Conservation (phyloP, 2,888 invertebrate genomes). For the Lithosia quadra region DNA sequence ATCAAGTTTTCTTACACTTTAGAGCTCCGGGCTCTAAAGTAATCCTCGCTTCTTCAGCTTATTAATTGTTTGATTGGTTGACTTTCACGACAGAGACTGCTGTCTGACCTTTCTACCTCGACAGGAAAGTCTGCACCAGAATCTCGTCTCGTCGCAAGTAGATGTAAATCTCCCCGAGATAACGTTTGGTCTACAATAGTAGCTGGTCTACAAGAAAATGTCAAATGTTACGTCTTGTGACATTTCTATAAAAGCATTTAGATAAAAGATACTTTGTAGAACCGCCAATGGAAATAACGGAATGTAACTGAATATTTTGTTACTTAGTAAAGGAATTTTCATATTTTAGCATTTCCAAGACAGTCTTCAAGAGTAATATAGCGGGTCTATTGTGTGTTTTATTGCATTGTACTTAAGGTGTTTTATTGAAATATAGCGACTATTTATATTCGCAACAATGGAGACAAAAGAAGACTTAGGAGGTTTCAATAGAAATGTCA, state of each 20-base stretch:
- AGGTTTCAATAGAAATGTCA: conserved; percentile 25
- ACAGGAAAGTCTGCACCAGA: no score
- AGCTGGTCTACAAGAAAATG: neutral
- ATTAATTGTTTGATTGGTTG: no score
- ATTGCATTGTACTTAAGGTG: conserved; percentile 25
- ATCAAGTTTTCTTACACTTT: no score
- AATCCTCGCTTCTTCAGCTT: no score
- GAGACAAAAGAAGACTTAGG: conserved; percentile 40
- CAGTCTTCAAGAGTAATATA: conserved; percentile 17
- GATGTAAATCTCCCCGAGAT: neutral
- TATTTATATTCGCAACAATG: conserved; percentile 47
- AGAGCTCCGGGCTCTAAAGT: no score
- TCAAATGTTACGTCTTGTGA: neutral
- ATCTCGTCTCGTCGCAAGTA: no score
- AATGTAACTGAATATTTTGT: conserved; percentile 29
- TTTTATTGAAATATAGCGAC: conserved; percentile 27
- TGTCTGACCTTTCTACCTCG: no score
- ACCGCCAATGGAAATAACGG: conserved; percentile 20
- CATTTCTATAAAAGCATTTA: conserved; percentile 15
- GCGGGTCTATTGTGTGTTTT: conserved; percentile 30
- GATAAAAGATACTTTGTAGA: conserved; percentile 9
- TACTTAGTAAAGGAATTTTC: conserved; percentile 17
- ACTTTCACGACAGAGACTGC: no score
- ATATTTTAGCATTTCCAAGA: conserved; percentile 21
- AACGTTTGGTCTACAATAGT: neutral